Evolutionary conservation across 2,113 vertebrate genomes (phyloP).

Genomic region (Crotalus horridus): DNA sequence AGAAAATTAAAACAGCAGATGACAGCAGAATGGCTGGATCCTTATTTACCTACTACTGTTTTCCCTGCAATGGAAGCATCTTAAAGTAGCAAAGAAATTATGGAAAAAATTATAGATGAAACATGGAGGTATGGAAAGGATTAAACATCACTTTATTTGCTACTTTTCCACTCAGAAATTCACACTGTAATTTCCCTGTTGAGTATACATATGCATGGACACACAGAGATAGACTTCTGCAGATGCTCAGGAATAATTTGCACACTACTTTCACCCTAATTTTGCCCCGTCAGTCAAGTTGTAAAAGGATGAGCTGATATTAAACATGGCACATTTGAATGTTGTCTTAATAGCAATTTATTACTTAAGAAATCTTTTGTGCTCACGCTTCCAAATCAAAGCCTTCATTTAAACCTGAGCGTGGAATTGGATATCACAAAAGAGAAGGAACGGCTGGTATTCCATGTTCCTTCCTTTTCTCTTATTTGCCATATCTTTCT

Average conservation of each 20-base stretch:
- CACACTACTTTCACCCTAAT: neutral
- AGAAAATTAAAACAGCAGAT: neutral
- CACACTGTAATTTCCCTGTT: neutral
- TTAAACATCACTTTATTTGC: too few relatives aligned
- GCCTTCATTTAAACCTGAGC: neutral
- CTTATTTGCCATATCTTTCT: neutral
- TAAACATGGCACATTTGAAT: neutral
- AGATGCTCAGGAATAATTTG: neutral
- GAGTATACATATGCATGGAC: neutral
- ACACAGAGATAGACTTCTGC: neutral
- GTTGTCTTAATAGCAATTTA: neutral
- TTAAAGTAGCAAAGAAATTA: neutral
- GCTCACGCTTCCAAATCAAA: neutral
- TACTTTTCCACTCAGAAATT: neutral
- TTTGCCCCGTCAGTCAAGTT: too few relatives aligned
- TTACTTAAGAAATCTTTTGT: neutral
- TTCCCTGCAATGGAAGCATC: neutral
- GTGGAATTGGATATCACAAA: neutral
- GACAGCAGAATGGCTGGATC: neutral
- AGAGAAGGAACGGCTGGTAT: neutral
- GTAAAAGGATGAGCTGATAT: neutral
- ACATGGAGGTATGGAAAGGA: neutral
- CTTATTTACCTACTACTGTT: neutral
- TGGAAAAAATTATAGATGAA: neutral
- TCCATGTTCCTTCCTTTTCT: neutral